Evolutionary conservation across 2,113 vertebrate species (phyloP).

Genomic region (Sterrhoptilus dennistouni): DNA sequence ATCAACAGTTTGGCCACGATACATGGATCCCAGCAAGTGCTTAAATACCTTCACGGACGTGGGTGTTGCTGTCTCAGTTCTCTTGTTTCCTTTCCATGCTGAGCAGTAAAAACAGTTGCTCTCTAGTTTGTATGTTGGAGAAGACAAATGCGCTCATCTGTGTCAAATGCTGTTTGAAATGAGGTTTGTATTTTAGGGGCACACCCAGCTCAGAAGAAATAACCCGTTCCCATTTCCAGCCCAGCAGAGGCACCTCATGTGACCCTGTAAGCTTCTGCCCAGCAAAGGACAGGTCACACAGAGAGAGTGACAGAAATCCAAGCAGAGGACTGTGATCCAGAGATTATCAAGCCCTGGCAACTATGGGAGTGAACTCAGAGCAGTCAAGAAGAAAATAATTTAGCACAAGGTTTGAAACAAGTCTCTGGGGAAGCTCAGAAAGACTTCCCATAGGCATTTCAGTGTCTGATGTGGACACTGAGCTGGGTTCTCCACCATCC

Average conservation of each 20-base stretch:
- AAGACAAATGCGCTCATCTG: background rate
- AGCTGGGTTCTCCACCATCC: background rate
- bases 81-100: constrained; percentile 12
- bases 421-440: background rate
- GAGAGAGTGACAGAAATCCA: background rate
- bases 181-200: background rate
- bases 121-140: background rate
- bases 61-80: background rate
- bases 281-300: background rate
- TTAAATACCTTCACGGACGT: constrained; percentile 6
- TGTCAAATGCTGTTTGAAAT: constrained; percentile 10
- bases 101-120: background rate
- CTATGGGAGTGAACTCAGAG: background rate
- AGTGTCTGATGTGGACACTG: background rate
- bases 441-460: background rate
- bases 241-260: background rate
- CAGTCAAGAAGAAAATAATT: background rate
- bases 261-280: background rate
- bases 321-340: background rate
- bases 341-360: background rate
- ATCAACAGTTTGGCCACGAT: background rate
- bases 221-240: background rate
- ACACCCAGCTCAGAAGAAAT: background rate
- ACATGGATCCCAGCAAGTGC: background rate
- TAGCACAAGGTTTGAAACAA: background rate